phyloP scores from a whole-genome alignment of 1,140 invertebrate genomes.

The Drosophila athabasca region DNA sequence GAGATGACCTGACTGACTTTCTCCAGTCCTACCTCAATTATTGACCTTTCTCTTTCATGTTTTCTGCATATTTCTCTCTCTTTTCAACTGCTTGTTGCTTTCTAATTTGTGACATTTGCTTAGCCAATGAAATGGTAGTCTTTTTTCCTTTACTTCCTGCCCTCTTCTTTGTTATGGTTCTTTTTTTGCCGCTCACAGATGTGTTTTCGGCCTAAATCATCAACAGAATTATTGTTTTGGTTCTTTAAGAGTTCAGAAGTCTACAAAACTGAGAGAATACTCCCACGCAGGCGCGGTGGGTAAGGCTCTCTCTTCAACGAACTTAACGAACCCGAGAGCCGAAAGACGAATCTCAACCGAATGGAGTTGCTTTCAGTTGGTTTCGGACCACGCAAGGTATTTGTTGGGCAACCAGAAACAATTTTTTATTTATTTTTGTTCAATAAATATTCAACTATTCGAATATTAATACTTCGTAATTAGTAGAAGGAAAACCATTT shows the following conservation, averaged over 20 bases:
- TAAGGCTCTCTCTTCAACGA: constrained; percentile 34
- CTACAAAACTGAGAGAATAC: constrained; percentile 13
- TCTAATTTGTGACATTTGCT: constrained; percentile 57
- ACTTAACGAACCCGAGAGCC: constrained; percentile 29
- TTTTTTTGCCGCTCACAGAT: constrained; percentile 24
- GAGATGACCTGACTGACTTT: neutral
- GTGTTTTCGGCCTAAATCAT: constrained; percentile 39
- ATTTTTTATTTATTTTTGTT: neutral
- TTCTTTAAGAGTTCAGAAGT: constrained; percentile 5
- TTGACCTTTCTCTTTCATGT: neutral
- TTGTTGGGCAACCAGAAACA: neutral
- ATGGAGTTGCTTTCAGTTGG: constrained; percentile 23
- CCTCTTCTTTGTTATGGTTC: constrained; percentile 6
- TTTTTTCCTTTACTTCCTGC: constrained; percentile 26
- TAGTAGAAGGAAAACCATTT: too few species aligned
- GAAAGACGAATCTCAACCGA: neutral
- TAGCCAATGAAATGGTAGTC: constrained; percentile 65
- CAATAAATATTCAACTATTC: neutral
- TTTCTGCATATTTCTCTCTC: neutral
- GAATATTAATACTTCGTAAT: too few species aligned
- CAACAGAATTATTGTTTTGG: constrained; percentile 33
- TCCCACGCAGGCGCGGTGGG: constrained; percentile 13
- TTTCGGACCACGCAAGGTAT: constrained; percentile 22
- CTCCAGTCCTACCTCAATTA: constrained; percentile 37
- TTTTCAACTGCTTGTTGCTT: constrained; percentile 11